A percentile compares a stretch with the other conserved stretches of the same genome.
phyloP scores from a whole-genome alignment of 2,888 invertebrate genomes.

The Acleris laterana region DNA sequence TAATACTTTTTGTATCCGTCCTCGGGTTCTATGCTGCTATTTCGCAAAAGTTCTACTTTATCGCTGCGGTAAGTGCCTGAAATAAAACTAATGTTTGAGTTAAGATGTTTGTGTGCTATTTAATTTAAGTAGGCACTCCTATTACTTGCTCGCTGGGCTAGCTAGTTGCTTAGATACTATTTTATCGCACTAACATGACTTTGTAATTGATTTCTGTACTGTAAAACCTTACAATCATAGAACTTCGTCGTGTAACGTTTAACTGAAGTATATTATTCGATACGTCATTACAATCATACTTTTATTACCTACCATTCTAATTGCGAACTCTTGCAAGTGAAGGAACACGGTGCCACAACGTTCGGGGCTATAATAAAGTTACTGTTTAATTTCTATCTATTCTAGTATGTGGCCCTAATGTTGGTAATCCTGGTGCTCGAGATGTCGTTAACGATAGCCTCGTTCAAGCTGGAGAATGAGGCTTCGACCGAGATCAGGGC shows the following conservation, averaged over 20 bases:
- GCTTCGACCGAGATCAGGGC: slow-evolving; percentile 54
- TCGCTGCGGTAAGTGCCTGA: slow-evolving; percentile 86
- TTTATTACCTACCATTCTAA: too few relatives aligned
- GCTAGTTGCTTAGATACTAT: too few relatives aligned
- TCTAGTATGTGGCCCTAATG: slow-evolving; percentile 66
- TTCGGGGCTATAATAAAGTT: background rate
- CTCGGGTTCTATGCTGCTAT: slow-evolving; percentile 95
- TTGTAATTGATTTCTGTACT: too few relatives aligned
- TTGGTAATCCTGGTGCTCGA: slow-evolving; percentile 67
- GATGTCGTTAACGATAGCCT: slow-evolving; percentile 60
- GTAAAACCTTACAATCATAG: too few relatives aligned
- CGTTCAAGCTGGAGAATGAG: slow-evolving; percentile 58
- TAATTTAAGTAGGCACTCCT: background rate
- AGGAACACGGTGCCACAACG: too few relatives aligned
- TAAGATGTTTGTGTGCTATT: slow-evolving; percentile 14
- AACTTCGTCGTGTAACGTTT: too few relatives aligned
- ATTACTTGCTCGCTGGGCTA: too few relatives aligned
- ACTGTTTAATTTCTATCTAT: too few relatives aligned
- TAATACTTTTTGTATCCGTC: slow-evolving; percentile 89
- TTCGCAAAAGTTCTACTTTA: slow-evolving; percentile 92
- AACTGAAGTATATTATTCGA: too few relatives aligned
- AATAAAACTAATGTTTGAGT: background rate
- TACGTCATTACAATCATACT: too few relatives aligned
- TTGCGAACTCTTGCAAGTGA: too few relatives aligned
- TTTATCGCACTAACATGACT: too few relatives aligned